Percentiles rank a stretch among this genome's conserved stretches.
phyloP scores from a whole-genome alignment of 2,888 invertebrate species.

The Ennomos erosarius region DNA sequence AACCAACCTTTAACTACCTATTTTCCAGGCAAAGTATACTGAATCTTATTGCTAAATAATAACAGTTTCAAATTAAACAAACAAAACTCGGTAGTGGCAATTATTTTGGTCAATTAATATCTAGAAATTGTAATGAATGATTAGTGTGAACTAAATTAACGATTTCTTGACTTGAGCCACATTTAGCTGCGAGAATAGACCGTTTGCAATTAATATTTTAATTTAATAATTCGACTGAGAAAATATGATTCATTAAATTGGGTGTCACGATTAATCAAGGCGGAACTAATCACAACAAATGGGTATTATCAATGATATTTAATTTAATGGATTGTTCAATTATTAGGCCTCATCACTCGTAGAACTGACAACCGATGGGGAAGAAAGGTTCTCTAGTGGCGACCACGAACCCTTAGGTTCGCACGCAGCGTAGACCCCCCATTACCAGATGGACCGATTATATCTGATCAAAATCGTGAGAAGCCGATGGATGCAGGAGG shows the following conservation, averaged over 20 bases:
- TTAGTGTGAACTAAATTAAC: constrained; percentile 48
- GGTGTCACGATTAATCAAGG: constrained; percentile 25
- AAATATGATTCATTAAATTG: constrained; percentile 26
- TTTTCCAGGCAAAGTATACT: no score
- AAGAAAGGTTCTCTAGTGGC: no score
- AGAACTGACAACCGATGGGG: no score
- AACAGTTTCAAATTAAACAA: no score
- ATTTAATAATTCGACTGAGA: constrained; percentile 27
- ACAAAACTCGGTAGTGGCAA: neutral
- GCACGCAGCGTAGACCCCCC: no score
- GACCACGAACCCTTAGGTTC: no score
- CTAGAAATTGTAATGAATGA: constrained; percentile 31
- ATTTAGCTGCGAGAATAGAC: constrained; percentile 26
- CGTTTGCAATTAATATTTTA: constrained; percentile 38
- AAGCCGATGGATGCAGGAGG: no score
- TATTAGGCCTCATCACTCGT: no score
- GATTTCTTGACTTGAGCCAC: constrained; percentile 26
- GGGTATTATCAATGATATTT: neutral
- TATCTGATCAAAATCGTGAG: no score
- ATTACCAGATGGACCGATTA: no score
- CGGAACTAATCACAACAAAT: constrained; percentile 8
- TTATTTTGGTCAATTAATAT: neutral
- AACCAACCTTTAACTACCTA: no score
- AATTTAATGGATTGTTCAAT: constrained; percentile 11
- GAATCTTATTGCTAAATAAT: no score